Base-by-base conservation (phyloP, 2,113 vertebrate species). In the Cygnus buccinator region DNA sequence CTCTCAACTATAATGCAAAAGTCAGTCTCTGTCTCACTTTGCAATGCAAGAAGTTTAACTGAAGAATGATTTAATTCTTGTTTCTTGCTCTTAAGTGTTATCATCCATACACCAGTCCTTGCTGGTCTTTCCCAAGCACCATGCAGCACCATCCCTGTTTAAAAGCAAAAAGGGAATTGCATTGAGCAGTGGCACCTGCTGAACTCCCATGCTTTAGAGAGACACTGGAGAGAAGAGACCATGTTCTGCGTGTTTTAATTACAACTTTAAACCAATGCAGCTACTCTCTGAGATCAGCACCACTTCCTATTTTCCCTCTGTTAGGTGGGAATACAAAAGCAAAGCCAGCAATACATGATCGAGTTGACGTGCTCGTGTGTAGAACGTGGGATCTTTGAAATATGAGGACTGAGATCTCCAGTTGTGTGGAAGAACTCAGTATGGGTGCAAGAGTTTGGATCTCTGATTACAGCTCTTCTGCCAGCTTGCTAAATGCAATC, bases 301-400 rank as follows among this genome's bases (percentile, higher is more conserved):
- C 29, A 8, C 67, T 93, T 90, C 73, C 48, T 92, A 52, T 13
- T 89, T 94, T 82, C 35, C 31, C 17, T 80, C 46, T 21, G 7
- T 75, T 41, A 78, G n/a, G 61, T 62, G 73, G 55, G 71, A 89
- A 77, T 76, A 57, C 57, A 54, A 84, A 77, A 81, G 65, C 37
- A 81, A 94, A 93, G 41, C 8, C 50, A 94, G 95, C 92, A 96
- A 92, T 95, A 92, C 1, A 3, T 75, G 76, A 86, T 54, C 52
- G 52, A 37, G 39, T 50, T 79, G 75, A 89, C 3, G 1, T 31
- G 39, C 54, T 91, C 82, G 73, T 44, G 72, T 26, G 48, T 70
- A 71, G 44, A 91, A 87, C 13, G 4, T 21, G 26, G 18, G 10
- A 13, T 2, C 35, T 15, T 67, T 35, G 23, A 5, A 72, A 54